phyloP scores from a whole-genome alignment of 2,888 invertebrate genomes.

The Chloroclystis v-ata region DNA sequence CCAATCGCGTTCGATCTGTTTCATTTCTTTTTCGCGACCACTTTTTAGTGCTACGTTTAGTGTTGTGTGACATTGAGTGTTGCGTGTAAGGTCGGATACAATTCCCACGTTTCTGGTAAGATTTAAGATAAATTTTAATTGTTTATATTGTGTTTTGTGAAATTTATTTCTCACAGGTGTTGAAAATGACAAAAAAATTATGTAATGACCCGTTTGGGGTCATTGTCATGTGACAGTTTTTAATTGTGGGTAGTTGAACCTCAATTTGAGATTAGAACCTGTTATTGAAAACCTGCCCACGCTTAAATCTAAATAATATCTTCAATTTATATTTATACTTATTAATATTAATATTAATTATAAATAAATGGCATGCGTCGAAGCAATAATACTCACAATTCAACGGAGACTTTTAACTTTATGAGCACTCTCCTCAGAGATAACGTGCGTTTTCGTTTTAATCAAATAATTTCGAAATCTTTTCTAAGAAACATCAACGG shows the following conservation, averaged over 20 bases:
- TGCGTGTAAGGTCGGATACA: conserved; percentile 55
- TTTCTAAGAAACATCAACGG: neutral
- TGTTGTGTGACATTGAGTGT: conserved; percentile 62
- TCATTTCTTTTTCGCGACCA: conserved; percentile 63
- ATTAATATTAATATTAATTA: too few species aligned
- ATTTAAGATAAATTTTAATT: conserved; percentile 47
- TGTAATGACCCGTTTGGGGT: conserved; percentile 24
- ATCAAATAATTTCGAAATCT: neutral
- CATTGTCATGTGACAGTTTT: conserved; percentile 24
- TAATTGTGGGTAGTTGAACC: conserved; percentile 22
- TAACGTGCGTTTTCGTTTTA: too few species aligned
- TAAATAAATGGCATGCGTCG: too few species aligned
- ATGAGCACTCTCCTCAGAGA: too few species aligned
- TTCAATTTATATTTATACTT: too few species aligned
- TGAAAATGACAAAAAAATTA: conserved; percentile 19
- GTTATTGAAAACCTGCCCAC: conserved; percentile 10
- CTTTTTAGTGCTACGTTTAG: conserved; percentile 59
- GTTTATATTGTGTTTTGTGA: conserved; percentile 37
- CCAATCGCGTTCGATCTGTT: conserved; percentile 66
- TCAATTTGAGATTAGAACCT: conserved; percentile 7
- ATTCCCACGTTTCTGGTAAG: conserved; percentile 63
- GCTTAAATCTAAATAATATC: conserved; percentile 1
- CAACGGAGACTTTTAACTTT: too few species aligned
- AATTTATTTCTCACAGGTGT: conserved; percentile 29
- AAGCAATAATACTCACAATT: too few species aligned